A percentile compares a stretch with the other conserved stretches of the same genome.
Conservation (phyloP, 2,113 vertebrate genomes). For the Saiga tatarica region DNA sequence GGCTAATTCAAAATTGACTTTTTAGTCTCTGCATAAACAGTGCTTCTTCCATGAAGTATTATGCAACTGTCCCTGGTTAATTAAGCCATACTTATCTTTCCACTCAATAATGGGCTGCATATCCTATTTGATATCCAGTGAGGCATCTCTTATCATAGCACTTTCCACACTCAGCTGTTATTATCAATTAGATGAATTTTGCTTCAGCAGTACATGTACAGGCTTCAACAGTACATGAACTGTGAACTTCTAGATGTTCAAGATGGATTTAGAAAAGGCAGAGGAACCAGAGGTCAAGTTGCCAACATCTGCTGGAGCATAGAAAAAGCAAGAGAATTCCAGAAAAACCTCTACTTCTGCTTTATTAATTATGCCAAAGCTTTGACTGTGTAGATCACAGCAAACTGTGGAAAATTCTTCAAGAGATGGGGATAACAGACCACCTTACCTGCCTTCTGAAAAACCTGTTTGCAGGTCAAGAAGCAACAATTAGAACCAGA, state of each 20-base stretch:
- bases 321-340: background rate
- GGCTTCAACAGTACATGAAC: background rate
- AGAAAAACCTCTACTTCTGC: background rate
- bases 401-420: background rate
- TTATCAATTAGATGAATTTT: background rate
- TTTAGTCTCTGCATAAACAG: background rate
- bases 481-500: background rate
- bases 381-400: background rate
- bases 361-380: background rate
- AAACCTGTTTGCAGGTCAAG: background rate
- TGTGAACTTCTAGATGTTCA: background rate
- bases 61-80: background rate
- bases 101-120: background rate
- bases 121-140: background rate
- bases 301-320: background rate
- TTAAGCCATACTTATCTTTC: background rate
- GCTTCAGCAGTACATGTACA: background rate
- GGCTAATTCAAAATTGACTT: background rate
- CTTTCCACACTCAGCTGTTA: background rate
- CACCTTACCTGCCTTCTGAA: background rate
- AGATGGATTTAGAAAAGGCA: background rate
- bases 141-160: background rate
- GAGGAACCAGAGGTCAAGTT: background rate
- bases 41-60: background rate
- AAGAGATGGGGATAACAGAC: background rate